phyloP scores from a whole-genome alignment of 2,113 vertebrate species.

The Lanius ludovicianus region DNA sequence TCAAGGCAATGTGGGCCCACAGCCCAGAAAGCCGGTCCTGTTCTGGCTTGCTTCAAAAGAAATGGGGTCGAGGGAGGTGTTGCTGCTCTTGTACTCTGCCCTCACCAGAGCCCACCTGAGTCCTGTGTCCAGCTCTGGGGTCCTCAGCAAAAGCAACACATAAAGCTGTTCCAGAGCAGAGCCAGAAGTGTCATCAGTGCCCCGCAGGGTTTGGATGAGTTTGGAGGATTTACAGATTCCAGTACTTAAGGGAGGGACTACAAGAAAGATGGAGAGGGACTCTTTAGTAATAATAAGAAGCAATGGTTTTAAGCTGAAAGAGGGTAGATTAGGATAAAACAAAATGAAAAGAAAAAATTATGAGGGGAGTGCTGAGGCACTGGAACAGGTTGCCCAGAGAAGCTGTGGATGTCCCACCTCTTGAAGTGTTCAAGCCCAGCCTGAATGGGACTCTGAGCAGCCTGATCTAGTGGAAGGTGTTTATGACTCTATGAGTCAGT shows the following conservation, averaged over 20 bases:
- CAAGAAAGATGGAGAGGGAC: not conserved
- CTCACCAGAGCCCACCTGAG: not conserved
- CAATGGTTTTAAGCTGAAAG: not conserved
- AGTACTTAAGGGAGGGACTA: not conserved
- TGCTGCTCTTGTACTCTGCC: not conserved
- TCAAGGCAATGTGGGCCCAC: not conserved
- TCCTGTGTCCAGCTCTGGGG: not conserved
- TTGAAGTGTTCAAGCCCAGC: not conserved
- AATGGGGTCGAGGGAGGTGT: accelerated
- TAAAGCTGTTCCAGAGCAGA: not conserved
- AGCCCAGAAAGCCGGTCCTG: not conserved
- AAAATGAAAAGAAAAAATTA: not conserved
- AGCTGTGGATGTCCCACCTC: not conserved
- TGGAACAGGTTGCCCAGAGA: not conserved
- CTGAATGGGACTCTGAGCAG: not conserved
- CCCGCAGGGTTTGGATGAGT: not conserved
- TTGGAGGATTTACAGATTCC: too few relatives aligned
- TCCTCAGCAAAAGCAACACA: not conserved
- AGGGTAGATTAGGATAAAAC: not conserved
- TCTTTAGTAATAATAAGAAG: not conserved
- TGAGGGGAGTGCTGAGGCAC: not conserved
- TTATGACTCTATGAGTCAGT: not conserved
- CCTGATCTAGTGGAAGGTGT: not conserved
- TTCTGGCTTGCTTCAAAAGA: not conserved
- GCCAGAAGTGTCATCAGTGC: not conserved